Evolutionary conservation across 2,797 vertebrate genomes (phyloP).

Genomic region (Propithecus deckenii): DNA sequence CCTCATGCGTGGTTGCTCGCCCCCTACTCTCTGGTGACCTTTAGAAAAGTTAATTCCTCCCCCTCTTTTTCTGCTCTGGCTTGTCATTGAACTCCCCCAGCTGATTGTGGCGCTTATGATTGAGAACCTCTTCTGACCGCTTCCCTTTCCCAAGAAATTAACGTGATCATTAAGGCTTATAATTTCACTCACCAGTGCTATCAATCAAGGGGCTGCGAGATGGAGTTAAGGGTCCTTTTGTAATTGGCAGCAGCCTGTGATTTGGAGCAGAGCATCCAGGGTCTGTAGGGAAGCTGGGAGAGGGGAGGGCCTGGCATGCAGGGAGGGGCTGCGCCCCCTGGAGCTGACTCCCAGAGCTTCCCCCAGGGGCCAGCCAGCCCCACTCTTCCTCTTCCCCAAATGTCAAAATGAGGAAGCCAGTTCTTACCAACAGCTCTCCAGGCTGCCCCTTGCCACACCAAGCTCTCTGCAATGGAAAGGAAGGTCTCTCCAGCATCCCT

Average conservation of each 20-base stretch:
- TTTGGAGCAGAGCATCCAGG: conserved; percentile 41
- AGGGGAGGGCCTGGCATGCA: not conserved
- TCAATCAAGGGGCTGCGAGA: conserved; percentile 77
- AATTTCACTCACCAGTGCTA: conserved; percentile 81
- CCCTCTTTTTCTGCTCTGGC: conserved; percentile 34
- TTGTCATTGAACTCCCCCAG: conserved; percentile 74
- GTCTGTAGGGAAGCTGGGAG: conserved; percentile 35
- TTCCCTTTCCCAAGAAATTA: conserved; percentile 80
- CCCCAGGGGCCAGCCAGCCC: not conserved
- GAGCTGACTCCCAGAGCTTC: not conserved
- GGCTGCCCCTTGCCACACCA: not conserved
- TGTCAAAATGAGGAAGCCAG: not conserved
- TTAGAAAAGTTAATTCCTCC: conserved; percentile 76
- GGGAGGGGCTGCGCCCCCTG: not conserved
- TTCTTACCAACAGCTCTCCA: not conserved
- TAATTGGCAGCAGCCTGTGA: conserved; percentile 77
- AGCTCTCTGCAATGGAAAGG: not conserved
- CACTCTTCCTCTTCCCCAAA: not conserved
- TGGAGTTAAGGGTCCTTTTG: conserved; percentile 79
- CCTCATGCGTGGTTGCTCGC: not conserved
- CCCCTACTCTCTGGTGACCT: conserved; percentile 62
- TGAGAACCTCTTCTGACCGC: conserved; percentile 80
- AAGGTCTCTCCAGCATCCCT: not conserved
- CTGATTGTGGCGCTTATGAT: conserved; percentile 78
- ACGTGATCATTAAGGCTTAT: conserved; percentile 81